Conservation (phyloP, 2,797 vertebrate genomes). For the Hemitrygon akajei region DNA sequence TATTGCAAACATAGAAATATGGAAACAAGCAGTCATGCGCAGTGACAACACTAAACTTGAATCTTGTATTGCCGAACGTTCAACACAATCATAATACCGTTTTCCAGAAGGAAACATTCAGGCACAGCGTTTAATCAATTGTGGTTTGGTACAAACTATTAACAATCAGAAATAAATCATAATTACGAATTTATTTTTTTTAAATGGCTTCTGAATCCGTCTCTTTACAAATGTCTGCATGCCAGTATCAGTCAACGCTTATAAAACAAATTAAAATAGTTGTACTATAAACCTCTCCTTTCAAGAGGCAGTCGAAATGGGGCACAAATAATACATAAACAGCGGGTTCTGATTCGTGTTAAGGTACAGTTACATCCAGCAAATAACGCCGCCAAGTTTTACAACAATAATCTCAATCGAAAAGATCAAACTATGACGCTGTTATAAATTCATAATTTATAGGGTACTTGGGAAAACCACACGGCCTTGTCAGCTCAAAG, state of each 20-base stretch:
- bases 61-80: background rate
- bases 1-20: background rate
- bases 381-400: background rate
- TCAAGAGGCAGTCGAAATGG: background rate
- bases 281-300: background rate
- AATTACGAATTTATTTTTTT: background rate
- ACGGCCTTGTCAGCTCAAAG: slow-evolving; percentile 54
- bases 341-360: background rate
- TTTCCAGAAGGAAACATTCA: too few relatives aligned
- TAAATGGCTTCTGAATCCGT: background rate
- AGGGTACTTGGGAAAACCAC: slow-evolving; percentile 50
- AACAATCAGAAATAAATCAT: background rate
- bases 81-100: background rate
- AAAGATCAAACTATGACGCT: slow-evolving; percentile 2
- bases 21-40: background rate
- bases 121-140: background rate
- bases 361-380: background rate
- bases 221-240: too few relatives aligned
- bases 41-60: too few relatives aligned
- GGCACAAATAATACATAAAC: background rate
- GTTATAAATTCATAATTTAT: slow-evolving; percentile 47
- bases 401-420: background rate
- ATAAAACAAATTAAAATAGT: background rate
- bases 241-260: background rate
- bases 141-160: background rate